Base-by-base conservation (phyloP, 2,888 invertebrate genomes). In the Torymus texanus region DNA sequence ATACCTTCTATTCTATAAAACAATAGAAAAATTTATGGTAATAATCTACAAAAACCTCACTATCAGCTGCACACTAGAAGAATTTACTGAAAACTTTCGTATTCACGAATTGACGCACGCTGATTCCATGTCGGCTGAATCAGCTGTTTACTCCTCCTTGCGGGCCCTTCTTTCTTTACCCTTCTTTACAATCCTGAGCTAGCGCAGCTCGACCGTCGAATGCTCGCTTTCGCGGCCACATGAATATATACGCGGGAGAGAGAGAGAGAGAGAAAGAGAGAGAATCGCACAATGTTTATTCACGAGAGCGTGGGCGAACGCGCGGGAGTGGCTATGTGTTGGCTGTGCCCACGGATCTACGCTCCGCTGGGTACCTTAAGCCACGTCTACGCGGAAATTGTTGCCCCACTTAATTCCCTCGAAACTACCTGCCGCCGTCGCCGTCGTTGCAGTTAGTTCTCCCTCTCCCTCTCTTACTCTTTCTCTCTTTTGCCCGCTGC, bases 291-390 rank as follows among this genome's bases (percentile, higher is more conserved):
- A 58, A 75, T 74, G 78, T 82, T 77, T 82, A 82, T 83, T 82
- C 84, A 81, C 73, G 75, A 68, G 13, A 53, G 72, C 74, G 56
- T 50, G 24, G 13, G 53, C 18, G 67, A 13, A 70, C 16, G 29
- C 81, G 81, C 82, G 81, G 87, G 87, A 85, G 84, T 83, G 84
- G 85, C 84, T 81, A 82, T 77, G 75, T 77, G 75, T 81, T 81
- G 82, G 84, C 83, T 86, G 85, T 85, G 85, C 87, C 86, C 85
- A 84, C 87, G 88, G 88, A 88, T 87, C 83, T 84, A 86, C 88
- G 88, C 85, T 88, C 83, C 83, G 85, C 79, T 84, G 85, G 78
- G 63, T 81, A 78, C 84, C 84, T 87, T 87, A 85, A 87, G 84
- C 85, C 81, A 81, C 82, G 84, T 83, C 83, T 83, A 83, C 83